Evolutionary conservation across 2,888 invertebrate species (phyloP).

Genomic region (Calliphora vomitoria): DNA sequence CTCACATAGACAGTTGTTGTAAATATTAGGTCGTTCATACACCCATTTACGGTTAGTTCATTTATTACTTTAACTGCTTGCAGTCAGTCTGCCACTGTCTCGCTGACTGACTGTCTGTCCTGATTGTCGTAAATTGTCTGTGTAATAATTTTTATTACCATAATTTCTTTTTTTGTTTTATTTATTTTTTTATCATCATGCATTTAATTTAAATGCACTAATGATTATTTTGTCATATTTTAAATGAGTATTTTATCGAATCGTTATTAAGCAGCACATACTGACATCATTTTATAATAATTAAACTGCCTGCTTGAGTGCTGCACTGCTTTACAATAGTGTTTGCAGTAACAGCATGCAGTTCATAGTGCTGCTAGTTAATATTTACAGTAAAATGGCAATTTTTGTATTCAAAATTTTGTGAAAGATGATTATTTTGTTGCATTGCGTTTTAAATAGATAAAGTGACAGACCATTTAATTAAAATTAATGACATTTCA

Average conservation of each 20-base stretch:
- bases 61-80: constrained; percentile 2
- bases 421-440: constrained; percentile 3
- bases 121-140: constrained; percentile 38
- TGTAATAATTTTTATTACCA: background rate
- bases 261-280: constrained; percentile 30
- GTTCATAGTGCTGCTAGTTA: background rate
- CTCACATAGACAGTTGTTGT: constrained; percentile 13
- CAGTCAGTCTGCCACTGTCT: background rate
- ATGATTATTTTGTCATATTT: constrained; percentile 64
- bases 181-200: constrained; percentile 16
- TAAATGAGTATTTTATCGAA: constrained; percentile 57
- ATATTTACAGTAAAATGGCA: constrained; percentile 32
- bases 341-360: background rate
- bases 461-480: constrained; percentile 45
- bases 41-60: constrained; percentile 32
- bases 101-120: background rate
- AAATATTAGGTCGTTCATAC: background rate
- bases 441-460: constrained; percentile 16
- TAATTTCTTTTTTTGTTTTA: background rate
- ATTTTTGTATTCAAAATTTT: background rate
- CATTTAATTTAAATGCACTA: constrained; percentile 51
- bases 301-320: constrained; percentile 32
- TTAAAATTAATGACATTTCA: constrained; percentile 59
- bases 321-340: constrained; percentile 5
- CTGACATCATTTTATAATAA: constrained; percentile 19